Evolutionary conservation across 1,140 invertebrate genomes (phyloP).

Genomic region (Schmidtea mediterranea): DNA sequence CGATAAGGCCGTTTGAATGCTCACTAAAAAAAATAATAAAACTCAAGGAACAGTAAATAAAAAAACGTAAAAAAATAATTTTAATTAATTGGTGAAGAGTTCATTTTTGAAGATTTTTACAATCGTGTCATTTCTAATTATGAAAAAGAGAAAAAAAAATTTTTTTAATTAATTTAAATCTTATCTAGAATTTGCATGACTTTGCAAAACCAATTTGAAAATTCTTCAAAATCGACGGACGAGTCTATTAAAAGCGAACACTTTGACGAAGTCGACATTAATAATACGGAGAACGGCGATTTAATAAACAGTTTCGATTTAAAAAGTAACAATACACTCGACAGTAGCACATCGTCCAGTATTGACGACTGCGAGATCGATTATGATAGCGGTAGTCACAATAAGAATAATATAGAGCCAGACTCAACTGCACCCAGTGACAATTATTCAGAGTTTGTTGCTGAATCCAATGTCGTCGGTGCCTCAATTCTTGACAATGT

Average conservation of each 20-base stretch:
- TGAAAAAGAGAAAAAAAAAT: too few relatives aligned
- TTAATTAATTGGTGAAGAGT: too few relatives aligned
- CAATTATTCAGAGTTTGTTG: slow-evolving; percentile 33
- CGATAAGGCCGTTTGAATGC: too few relatives aligned
- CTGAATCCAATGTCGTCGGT: too few relatives aligned
- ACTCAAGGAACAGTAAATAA: too few relatives aligned
- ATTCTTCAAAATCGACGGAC: background rate
- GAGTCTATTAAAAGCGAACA: background rate
- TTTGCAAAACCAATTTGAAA: slow-evolving; percentile 13
- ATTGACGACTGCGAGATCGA: slow-evolving; percentile 37
- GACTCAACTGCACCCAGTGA: slow-evolving; percentile 37
- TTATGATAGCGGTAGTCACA: slow-evolving; percentile 58
- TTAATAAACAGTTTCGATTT: background rate
- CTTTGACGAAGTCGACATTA: background rate
- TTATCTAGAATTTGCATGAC: slow-evolving; percentile 47
- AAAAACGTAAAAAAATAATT: too few relatives aligned
- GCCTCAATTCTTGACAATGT: too few relatives aligned
- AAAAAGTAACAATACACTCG: background rate
- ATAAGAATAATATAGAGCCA: slow-evolving; percentile 45
- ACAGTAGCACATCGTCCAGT: background rate
- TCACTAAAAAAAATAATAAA: too few relatives aligned
- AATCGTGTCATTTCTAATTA: too few relatives aligned
- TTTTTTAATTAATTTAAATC: too few relatives aligned
- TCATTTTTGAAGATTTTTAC: too few relatives aligned
- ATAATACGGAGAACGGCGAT: background rate